Percentiles rank a stretch among this genome's conserved stretches.
Evolutionary conservation across 92 coral and sea anemone species (phyloP).

Genomic region (Hydrozoanthus gracilis): DNA sequence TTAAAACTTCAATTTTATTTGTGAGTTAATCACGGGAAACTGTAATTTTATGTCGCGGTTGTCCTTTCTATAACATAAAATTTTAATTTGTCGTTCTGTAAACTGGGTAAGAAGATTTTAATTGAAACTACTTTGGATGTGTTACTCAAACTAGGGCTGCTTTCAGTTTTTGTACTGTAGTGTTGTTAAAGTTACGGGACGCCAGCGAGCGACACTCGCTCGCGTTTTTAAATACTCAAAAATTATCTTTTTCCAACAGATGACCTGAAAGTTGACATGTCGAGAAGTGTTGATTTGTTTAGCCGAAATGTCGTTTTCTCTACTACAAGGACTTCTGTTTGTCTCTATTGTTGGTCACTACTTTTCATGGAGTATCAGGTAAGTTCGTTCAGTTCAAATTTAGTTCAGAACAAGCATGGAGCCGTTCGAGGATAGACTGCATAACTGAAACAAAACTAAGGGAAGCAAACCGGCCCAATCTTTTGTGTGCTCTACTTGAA

Average conservation of each 20-base stretch:
- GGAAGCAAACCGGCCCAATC: too few relatives aligned
- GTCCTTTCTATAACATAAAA: neutral
- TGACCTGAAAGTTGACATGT: neutral
- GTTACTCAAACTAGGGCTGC: too few relatives aligned
- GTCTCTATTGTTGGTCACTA: neutral
- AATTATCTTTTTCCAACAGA: neutral
- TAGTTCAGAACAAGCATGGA: slow-evolving; percentile 5
- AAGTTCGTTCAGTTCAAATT: neutral
- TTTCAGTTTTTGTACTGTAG: too few relatives aligned
- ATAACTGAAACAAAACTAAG: neutral
- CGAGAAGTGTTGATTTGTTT: neutral
- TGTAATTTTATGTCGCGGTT: neutral
- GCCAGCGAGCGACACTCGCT: neutral
- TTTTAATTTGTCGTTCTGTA: neutral
- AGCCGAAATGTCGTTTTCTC: slow-evolving; percentile 1
- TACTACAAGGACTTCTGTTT: neutral
- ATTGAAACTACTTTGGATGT: too few relatives aligned
- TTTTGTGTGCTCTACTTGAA: too few relatives aligned
- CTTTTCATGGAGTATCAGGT: slow-evolving; percentile 7
- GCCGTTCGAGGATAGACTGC: neutral
- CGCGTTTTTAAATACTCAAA: neutral
- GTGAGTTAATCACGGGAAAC: neutral
- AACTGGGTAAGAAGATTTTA: neutral
- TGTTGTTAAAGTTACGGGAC: neutral
- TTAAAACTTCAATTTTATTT: neutral